Base-by-base conservation (phyloP, 2,888 invertebrate species). In the Latheticus oryzae region DNA sequence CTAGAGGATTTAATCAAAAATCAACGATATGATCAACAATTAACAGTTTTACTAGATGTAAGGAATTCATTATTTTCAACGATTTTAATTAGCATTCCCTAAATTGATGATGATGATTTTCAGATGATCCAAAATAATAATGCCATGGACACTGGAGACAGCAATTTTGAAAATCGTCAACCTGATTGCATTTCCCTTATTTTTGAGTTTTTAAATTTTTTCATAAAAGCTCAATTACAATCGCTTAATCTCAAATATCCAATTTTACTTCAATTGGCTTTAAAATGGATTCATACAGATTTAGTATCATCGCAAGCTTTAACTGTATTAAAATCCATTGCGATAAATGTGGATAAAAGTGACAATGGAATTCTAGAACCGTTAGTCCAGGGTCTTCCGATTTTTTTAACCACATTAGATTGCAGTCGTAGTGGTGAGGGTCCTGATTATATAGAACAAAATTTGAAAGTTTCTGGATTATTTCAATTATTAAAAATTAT, bases 231-330 rank as follows among this genome's bases (percentile, higher is more conserved):
- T n/a, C 76, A 80, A 67, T 58, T 81, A 1, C 66, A 76, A 1
- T 69, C 77, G 33, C 64, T 83, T 5, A 59, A 71, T n/a, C 60
- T 63, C 3, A 69, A 82, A 1, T 80, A 82, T 67, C 70, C 79
- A 5, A 63, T 67, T 12, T 76, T 82, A 16, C 75, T 82, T 1
- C 73, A 74, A 45, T 61, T 80, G 4, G 79, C 82, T 1, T 70
- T 83, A 58, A 75, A 75, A n/a, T 83, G 82, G 81, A 73, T 83
- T 4, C 76, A 80, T 33, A 76, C 77, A 2, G 79, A 81, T 54
- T 70, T 75, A 64, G 79, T 79, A 1, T 79, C 79, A 23, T 75
- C 78, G 1, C 78, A 79, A 69, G 80, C 82, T 2, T 64, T 82
- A 19, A 68, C 76, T 1, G 62, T 82, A 1, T 73, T 83, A 43